Base-by-base conservation (phyloP, 2,797 vertebrate genomes). In the Apogon hyalosoma region DNA sequence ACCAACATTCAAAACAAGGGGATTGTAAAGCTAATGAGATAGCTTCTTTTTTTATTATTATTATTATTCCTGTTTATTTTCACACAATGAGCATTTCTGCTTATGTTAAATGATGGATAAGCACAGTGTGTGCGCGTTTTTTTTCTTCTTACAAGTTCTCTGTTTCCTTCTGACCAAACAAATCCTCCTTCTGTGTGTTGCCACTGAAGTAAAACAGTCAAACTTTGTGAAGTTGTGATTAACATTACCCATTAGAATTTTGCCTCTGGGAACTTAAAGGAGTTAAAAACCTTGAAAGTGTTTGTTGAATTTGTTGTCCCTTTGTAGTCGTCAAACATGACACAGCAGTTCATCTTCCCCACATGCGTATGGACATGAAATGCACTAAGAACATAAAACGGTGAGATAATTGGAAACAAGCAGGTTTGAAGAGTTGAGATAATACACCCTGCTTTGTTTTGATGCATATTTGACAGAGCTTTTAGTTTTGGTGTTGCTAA, bases 311-410 rank as follows among this genome's bases (percentile, higher is more conserved):
- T 39, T 39, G 33, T 53, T 72, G 9, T 67, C 31, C 13, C 71
- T 81, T 80, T 81, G 61, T 75, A 72, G 43, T 79, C 63, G 18
- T 61, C 59, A 73, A 69, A 75, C 28, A 60, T 79, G 49, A 65
- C 49, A 73, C 46, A 73, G 68, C 19, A 60, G 53, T 40, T 68
- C 14, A 47, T n/a, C 36, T 72, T 61, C 18, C 24, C 60, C 1
- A 50, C 51, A 39, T 39, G 45, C 64, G 43, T 28, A 13, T 74
- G 14, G 33, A 71, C 49, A 47, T 47, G 48, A 65, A 64, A 71
- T 38, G 3, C 18, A 21, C 9, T 8, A 45, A 66, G 66, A 75
- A 51, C 40, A 67, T 68, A 16, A 80, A 84, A 62, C 45, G 41
- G 58, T 21, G 18, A 14, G 42, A 54, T 82, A 75, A 73, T 1